Percentiles rank a stretch among this genome's conserved stretches.
phyloP scores from a whole-genome alignment of 2,797 vertebrate genomes.

The Hydrophis major region DNA sequence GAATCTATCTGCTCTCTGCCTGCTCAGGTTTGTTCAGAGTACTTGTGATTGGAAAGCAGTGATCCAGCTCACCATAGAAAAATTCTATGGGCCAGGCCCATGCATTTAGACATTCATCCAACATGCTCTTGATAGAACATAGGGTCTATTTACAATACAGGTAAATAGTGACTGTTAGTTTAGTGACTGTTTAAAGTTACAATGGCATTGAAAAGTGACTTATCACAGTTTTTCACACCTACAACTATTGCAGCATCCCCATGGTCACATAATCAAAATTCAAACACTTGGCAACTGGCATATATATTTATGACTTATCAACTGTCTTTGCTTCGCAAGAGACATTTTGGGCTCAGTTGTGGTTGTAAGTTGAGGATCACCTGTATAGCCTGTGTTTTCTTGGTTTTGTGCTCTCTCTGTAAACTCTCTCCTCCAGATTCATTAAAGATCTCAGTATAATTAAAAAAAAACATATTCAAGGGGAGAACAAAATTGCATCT shows the following conservation, averaged over 20 bases:
- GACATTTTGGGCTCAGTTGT: neutral
- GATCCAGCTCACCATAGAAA: neutral
- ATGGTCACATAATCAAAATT: neutral
- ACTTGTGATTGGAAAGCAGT: neutral
- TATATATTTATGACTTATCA: neutral
- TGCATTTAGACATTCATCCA: neutral
- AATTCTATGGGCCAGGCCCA: neutral
- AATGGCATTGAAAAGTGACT: neutral
- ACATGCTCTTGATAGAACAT: neutral
- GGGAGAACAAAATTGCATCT: neutral
- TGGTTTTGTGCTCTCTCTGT: neutral
- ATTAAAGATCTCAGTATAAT: neutral
- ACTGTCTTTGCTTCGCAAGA: neutral
- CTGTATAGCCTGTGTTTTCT: neutral
- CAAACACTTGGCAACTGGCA: neutral
- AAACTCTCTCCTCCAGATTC: neutral
- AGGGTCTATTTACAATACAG: neutral
- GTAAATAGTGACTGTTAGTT: neutral
- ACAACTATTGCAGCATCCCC: neutral
- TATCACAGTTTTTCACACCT: neutral
- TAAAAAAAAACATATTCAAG: neutral
- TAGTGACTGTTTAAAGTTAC: neutral
- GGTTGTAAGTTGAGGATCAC: neutral
- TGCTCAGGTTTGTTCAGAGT: neutral
- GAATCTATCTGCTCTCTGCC: neutral